Conservation (phyloP, 37 sponge, comb jelly and placozoan genomes). For the Petrosia ficiformis region DNA sequence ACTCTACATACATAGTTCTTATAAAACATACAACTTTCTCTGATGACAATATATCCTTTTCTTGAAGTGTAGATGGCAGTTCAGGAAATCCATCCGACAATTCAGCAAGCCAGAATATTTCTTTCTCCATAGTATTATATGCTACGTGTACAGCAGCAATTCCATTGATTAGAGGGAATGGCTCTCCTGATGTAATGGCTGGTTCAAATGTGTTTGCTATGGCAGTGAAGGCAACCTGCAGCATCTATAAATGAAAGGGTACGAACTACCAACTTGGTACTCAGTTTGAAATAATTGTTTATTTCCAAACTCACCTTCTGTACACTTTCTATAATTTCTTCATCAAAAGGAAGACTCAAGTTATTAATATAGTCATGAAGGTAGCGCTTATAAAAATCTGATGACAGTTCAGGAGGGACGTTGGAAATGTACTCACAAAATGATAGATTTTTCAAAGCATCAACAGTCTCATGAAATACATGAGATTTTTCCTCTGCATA, state of each 20-base stretch:
- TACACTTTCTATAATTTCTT: neutral
- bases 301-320: neutral
- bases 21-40: neutral
- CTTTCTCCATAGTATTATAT: neutral
- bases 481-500: neutral
- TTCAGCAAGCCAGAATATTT: conserved; percentile 5
- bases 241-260: no score
- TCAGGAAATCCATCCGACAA: neutral
- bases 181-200: neutral
- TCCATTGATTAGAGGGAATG: neutral
- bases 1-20: neutral
- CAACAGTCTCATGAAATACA: neutral
- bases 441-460: neutral
- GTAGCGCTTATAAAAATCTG: neutral
- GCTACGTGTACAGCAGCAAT: neutral
- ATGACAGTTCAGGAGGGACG: neutral
- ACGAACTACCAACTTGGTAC: no score
- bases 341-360: neutral
- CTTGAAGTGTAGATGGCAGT: neutral
- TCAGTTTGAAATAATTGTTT: no score
- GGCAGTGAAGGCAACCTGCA: neutral
- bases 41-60: neutral
- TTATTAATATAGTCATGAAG: conserved; percentile 2
- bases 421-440: neutral
- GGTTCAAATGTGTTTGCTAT: neutral